Evolutionary conservation across 1,140 invertebrate genomes (phyloP).

Genomic region (Maconellicoccus hirsutus): DNA sequence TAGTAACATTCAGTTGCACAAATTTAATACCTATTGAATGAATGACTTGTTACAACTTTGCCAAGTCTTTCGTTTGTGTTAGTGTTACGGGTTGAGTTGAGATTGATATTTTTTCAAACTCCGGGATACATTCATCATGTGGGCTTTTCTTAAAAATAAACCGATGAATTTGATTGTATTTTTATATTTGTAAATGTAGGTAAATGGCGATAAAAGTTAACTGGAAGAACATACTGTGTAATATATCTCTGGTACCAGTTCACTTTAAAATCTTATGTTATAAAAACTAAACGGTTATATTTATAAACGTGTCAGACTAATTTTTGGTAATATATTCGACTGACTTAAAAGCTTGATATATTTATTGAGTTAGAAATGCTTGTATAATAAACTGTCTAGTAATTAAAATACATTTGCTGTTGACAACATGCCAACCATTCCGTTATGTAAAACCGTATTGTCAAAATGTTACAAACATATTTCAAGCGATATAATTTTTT

Average conservation of each 20-base stretch:
- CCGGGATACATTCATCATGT: not conserved
- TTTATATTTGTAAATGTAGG: not conserved
- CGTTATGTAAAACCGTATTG: conserved; percentile 17
- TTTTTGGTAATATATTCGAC: conserved; percentile 17
- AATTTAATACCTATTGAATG: too few species aligned
- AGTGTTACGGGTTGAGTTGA: too few species aligned
- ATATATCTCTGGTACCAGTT: not conserved
- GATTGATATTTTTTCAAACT: too few species aligned
- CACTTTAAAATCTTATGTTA: conserved; percentile 19
- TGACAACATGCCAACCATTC: conserved; percentile 16
- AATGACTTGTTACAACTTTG: too few species aligned
- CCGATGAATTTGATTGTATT: not conserved
- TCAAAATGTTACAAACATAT: not conserved
- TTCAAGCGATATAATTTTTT: conserved; percentile 5
- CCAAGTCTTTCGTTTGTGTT: too few species aligned
- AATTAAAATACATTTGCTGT: conserved; percentile 21
- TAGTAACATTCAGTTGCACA: too few species aligned
- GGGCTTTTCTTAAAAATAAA: not conserved
- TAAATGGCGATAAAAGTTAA: not conserved
- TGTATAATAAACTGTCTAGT: conserved; percentile 21
- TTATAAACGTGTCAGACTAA: conserved; percentile 22
- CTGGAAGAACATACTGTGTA: not conserved
- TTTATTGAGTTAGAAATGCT: conserved; percentile 19
- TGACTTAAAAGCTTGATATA: conserved; percentile 18
- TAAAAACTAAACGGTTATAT: conserved; percentile 17